A percentile compares a stretch with the other conserved stretches of the same genome.
phyloP scores from a whole-genome alignment of 2,888 invertebrate genomes.

The Thereva nobilitata region DNA sequence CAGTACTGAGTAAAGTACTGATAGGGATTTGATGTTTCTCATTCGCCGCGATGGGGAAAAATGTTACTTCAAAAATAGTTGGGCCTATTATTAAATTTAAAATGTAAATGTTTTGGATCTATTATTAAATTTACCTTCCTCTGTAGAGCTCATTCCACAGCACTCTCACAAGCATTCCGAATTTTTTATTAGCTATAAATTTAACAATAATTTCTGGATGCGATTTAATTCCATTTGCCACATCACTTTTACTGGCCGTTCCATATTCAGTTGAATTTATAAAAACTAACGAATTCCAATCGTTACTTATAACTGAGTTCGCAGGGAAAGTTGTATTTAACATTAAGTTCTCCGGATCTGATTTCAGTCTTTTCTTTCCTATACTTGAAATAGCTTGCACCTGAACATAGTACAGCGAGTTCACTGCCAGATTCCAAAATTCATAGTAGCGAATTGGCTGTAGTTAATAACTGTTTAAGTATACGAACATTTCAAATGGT shows the following conservation, averaged over 20 bases:
- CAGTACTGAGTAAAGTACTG: too few species aligned
- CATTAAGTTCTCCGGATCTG: constrained; percentile 71
- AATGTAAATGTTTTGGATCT: too few species aligned
- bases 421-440: constrained; percentile 67
- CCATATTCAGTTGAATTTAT: constrained; percentile 32
- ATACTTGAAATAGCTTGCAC: constrained; percentile 75
- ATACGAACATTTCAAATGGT: background rate
- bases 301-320: background rate
- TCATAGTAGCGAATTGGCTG: constrained; percentile 68
- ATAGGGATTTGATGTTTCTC: too few species aligned
- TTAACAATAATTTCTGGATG: constrained; percentile 25
- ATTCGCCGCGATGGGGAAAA: too few species aligned
- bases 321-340: constrained; percentile 66
- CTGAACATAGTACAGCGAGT: constrained; percentile 77
- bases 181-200: constrained; percentile 54
- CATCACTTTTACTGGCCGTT: constrained; percentile 6
- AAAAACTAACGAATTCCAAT: background rate
- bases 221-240: constrained; percentile 5
- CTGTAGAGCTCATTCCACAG: constrained; percentile 53
- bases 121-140: constrained; percentile 49
- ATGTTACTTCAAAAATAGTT: too few species aligned
- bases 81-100: too few species aligned
- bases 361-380: constrained; percentile 69
- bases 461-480: background rate
- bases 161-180: constrained; percentile 56